A percentile compares a stretch with the other conserved stretches of the same genome.
Conservation (phyloP, 2,113 vertebrate genomes). For the Sinocyclocheilus rhinocerous region DNA sequence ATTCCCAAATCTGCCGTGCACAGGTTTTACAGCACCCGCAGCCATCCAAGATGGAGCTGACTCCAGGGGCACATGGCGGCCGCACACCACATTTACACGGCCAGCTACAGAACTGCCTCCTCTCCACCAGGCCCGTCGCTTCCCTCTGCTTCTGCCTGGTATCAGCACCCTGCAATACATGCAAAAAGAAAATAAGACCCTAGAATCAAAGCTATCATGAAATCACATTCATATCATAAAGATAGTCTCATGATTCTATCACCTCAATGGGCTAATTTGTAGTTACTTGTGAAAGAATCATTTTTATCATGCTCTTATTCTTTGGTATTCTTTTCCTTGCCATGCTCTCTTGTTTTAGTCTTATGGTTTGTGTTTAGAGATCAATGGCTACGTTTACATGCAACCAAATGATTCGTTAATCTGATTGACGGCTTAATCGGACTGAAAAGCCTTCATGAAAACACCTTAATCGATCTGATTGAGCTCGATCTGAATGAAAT, state of each 20-base stretch:
- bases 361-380: background rate
- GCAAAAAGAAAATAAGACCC: background rate
- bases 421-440: too few species aligned
- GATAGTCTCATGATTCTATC: too few species aligned
- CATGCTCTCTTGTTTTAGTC: background rate
- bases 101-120: constrained; percentile 87
- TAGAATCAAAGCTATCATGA: background rate
- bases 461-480: too few species aligned
- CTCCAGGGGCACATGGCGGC: constrained; percentile 80
- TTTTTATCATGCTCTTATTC: background rate
- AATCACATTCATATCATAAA: too few species aligned
- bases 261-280: background rate
- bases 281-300: background rate
- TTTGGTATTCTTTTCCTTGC: background rate
- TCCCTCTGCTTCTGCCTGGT: constrained; percentile 60
- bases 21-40: constrained; percentile 94
- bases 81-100: constrained; percentile 82
- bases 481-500: too few species aligned
- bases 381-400: too few species aligned
- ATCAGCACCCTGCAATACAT: constrained; percentile 59
- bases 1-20: constrained; percentile 83
- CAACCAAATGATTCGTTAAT: too few species aligned
- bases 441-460: too few species aligned
- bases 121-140: constrained; percentile 63
- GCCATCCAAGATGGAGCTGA: constrained; percentile 89